Conservation (phyloP, 2,113 vertebrate genomes). For the Tachysurus fulvidraco region DNA sequence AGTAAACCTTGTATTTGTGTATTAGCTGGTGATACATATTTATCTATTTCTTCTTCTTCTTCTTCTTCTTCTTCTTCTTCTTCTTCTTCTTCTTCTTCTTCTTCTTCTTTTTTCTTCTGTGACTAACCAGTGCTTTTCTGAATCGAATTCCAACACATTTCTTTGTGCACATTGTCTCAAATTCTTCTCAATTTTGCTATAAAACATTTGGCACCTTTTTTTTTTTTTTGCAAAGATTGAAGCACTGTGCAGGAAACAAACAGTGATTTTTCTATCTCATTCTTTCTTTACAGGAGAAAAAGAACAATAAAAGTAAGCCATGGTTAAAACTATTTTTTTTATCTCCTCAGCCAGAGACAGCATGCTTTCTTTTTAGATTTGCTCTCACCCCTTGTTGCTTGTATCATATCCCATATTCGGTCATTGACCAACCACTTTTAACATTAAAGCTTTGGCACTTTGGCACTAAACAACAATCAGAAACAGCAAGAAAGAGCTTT, state of each 20-base stretch:
- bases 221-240: slow-evolving; percentile 8
- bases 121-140: slow-evolving; percentile 5
- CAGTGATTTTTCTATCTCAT: slow-evolving; percentile 76
- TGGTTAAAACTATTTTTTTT: slow-evolving; percentile 65
- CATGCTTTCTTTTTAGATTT: slow-evolving; percentile 74
- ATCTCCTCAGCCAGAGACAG: slow-evolving; percentile 63
- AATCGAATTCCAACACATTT: slow-evolving; percentile 11
- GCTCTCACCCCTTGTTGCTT: slow-evolving; percentile 71
- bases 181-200: neutral
- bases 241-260: slow-evolving; percentile 58
- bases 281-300: slow-evolving; percentile 84
- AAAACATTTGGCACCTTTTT: neutral
- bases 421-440: slow-evolving; percentile 64
- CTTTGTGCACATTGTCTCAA: slow-evolving; percentile 20
- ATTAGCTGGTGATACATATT: slow-evolving; percentile 3
- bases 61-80: neutral
- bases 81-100: neutral
- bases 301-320: slow-evolving; percentile 84
- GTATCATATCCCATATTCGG: slow-evolving; percentile 66
- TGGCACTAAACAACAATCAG: slow-evolving; percentile 37
- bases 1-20: neutral
- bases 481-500: slow-evolving; percentile 1
- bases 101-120: neutral
- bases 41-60: no score
- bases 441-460: slow-evolving; percentile 61